Evolutionary conservation across 1,140 invertebrate genomes (phyloP).

Genomic region (Drosophila tristis): DNA sequence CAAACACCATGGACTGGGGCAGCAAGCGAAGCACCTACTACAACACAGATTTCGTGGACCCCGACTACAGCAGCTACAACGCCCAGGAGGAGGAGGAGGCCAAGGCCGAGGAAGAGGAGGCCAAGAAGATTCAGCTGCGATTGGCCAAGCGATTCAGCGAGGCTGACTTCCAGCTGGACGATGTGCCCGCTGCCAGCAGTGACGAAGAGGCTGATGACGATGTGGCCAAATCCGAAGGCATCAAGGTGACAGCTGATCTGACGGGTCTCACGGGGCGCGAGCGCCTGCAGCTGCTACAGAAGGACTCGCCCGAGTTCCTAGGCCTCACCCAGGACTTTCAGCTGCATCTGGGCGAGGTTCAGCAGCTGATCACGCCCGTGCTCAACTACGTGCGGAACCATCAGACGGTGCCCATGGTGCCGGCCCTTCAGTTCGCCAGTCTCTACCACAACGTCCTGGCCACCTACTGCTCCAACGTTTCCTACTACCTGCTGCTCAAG

Average conservation of each 20-base stretch:
- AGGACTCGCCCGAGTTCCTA: slow-evolving; percentile 93
- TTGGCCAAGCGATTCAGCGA: slow-evolving; percentile 92
- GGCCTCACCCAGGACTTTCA: slow-evolving; percentile 91
- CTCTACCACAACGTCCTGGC: slow-evolving; percentile 89
- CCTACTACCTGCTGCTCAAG: slow-evolving; percentile 94
- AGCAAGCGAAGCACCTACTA: slow-evolving; percentile 91
- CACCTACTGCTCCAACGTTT: slow-evolving; percentile 94
- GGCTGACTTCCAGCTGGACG: slow-evolving; percentile 91
- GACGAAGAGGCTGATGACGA: slow-evolving; percentile 83
- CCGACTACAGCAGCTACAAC: slow-evolving; percentile 91
- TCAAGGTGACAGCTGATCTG: slow-evolving; percentile 87
- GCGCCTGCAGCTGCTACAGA: slow-evolving; percentile 90
- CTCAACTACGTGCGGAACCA: slow-evolving; percentile 87
- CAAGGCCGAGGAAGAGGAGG: slow-evolving; percentile 93
- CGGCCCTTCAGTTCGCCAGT: slow-evolving; percentile 87
- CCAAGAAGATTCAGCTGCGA: slow-evolving; percentile 91
- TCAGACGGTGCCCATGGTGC: slow-evolving; percentile 75
- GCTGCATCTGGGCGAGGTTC: slow-evolving; percentile 88
- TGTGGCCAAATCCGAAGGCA: slow-evolving; percentile 85
- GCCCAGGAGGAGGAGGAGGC: slow-evolving; percentile 90
- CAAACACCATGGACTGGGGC: slow-evolving; percentile 94
- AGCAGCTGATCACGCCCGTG: slow-evolving; percentile 88
- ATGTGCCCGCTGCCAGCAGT: slow-evolving; percentile 33
- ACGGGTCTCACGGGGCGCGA: slow-evolving; percentile 90
- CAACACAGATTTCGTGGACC: slow-evolving; percentile 94